Percentiles rank a stretch among this genome's conserved stretches.
Evolutionary conservation across 1,140 invertebrate genomes (phyloP).

Genomic region (Orchestia grillus): DNA sequence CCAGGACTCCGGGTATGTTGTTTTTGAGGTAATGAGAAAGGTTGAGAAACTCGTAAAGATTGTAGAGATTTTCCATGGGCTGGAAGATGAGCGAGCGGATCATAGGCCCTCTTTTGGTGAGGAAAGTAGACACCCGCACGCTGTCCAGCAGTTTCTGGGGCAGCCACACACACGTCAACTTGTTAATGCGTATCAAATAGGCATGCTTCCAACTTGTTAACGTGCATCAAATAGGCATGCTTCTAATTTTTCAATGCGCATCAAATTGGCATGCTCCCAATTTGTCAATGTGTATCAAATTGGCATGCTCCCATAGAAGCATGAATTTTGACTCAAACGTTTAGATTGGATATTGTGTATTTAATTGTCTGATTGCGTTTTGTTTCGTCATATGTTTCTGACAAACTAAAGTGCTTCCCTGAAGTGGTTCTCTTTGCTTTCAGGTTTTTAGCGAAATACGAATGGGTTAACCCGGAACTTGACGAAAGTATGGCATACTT

Average conservation of each 20-base stretch:
- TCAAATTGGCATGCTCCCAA: not conserved
- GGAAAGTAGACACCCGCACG: constrained; percentile 80
- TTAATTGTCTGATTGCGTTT: no score
- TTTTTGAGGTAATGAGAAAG: constrained; percentile 79
- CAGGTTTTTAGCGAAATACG: not conserved
- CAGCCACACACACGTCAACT: not conserved
- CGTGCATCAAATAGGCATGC: not conserved
- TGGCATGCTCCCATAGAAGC: no score
- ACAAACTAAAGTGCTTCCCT: no score
- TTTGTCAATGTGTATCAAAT: not conserved
- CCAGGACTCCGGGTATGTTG: constrained; percentile 67
- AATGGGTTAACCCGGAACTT: no score
- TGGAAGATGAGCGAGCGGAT: constrained; percentile 80
- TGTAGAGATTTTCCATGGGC: constrained; percentile 85
- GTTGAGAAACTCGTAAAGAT: constrained; percentile 87
- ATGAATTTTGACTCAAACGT: no score
- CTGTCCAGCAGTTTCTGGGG: constrained; percentile 81
- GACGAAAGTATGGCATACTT: no score
- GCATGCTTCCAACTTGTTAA: not conserved
- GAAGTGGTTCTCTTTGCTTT: not conserved
- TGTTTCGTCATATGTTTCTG: no score
- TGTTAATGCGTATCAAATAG: not conserved
- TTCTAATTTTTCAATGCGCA: not conserved
- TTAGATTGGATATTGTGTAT: no score
- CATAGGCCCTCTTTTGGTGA: constrained; percentile 79